Evolutionary conservation across 2,797 vertebrate species (phyloP).

Genomic region (Pseudopleuronectes americanus): DNA sequence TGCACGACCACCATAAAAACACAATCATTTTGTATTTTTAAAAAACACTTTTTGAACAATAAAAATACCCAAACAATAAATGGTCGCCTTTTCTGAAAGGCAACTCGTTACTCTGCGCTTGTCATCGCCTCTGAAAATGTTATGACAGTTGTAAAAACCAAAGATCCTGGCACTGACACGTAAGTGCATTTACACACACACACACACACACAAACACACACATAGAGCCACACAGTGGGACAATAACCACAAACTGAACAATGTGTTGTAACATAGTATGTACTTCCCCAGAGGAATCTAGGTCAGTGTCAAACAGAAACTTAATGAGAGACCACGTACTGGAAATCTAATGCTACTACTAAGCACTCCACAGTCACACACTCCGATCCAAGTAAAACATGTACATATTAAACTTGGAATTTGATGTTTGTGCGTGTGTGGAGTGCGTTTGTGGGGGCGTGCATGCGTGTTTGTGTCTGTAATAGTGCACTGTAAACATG

Average conservation of each 20-base stretch:
- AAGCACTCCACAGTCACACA: slow-evolving; percentile 34
- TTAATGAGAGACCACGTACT: slow-evolving; percentile 46
- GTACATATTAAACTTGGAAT: slow-evolving; percentile 18
- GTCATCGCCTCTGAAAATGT: slow-evolving; percentile 77
- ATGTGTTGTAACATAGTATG: slow-evolving; percentile 52
- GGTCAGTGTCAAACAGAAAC: slow-evolving; percentile 64
- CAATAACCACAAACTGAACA: slow-evolving; percentile 63
- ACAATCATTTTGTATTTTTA: slow-evolving; percentile 75
- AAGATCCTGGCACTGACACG: slow-evolving; percentile 46
- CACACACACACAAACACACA: not conserved
- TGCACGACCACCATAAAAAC: slow-evolving; percentile 73
- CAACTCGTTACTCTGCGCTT: slow-evolving; percentile 63
- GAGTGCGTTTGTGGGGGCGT: too few relatives aligned
- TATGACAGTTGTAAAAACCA: slow-evolving; percentile 68
- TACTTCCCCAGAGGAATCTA: slow-evolving; percentile 69
- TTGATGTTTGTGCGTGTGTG: slow-evolving; percentile 14
- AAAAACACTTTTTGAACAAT: slow-evolving; percentile 73
- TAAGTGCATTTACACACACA: not conserved
- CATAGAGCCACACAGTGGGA: slow-evolving; percentile 31
- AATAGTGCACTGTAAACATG: slow-evolving; percentile 15
- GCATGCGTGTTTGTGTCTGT: not conserved
- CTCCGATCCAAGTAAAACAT: slow-evolving; percentile 44
- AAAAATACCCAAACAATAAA: slow-evolving; percentile 78
- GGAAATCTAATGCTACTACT: slow-evolving; percentile 48
- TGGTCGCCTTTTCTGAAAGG: slow-evolving; percentile 50